These are phyloP conservation scores for Caenorhabditis sp. DNA, from an alignment of 2,888 invertebrate species.

Conservation along the genomic window DNA sequence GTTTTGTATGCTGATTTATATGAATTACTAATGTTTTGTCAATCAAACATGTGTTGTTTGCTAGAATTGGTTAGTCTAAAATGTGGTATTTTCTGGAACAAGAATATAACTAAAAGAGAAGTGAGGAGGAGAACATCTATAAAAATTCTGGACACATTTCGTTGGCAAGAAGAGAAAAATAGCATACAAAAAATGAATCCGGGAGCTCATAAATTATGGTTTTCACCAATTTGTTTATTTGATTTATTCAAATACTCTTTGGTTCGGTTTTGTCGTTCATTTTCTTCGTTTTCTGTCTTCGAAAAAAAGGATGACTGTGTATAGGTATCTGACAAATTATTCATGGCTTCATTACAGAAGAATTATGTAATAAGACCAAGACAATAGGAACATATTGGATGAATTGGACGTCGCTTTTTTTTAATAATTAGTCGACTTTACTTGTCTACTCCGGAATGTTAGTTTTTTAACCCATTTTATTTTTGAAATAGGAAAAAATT, in stretches of 20 bases:
- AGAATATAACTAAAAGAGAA: no score
- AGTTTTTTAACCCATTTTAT: no score
- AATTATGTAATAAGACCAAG: neutral
- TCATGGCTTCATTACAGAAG: neutral
- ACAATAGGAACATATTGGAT: neutral
- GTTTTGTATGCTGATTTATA: no score
- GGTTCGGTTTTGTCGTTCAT: neutral
- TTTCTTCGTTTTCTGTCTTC: neutral
- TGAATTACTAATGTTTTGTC: no score
- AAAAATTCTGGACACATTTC: no score
- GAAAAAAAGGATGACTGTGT: neutral
- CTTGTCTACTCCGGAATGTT: no score
- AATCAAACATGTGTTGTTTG: no score
- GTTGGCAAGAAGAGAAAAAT: neutral
- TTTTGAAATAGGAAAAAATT: no score
- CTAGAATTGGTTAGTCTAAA: no score
- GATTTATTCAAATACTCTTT: neutral
- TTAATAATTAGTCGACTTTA: no score
- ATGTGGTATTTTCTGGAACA: no score
- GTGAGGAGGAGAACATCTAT: no score
- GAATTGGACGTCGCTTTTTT: neutral
- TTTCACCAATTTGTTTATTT: constrained; percentile 1
- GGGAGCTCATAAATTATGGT: constrained; percentile 1
- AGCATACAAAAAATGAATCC: neutral
- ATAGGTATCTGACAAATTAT: neutral